These are phyloP conservation scores for Oryzias woworae DNA, from an alignment of 2,113 vertebrate genomes.

Conservation along the genomic window DNA sequence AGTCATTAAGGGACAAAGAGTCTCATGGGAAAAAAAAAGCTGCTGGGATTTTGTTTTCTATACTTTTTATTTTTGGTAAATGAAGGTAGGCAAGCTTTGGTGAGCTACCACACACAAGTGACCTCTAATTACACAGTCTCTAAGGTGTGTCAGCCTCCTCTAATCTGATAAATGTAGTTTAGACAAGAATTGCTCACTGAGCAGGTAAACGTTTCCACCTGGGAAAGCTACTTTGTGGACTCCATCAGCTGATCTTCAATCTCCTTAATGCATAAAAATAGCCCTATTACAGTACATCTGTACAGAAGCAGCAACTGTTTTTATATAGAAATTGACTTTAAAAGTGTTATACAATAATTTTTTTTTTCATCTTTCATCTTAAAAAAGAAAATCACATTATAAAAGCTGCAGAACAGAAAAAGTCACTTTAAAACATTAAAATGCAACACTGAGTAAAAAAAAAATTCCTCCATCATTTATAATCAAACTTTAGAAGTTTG, in stretches of 20 bases:
- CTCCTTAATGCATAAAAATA: background rate
- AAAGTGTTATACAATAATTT: background rate
- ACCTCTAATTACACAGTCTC: conserved; percentile 50
- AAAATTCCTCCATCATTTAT: no score
- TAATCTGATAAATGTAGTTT: conserved; percentile 58
- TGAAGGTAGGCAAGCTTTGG: conserved; percentile 17
- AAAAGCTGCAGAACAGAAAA: no score
- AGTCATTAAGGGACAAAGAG: conserved; percentile 18
- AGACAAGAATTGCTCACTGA: conserved; percentile 37
- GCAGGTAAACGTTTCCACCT: conserved; percentile 57
- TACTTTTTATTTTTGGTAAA: background rate
- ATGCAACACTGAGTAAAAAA: no score
- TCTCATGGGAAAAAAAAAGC: conserved; percentile 45
- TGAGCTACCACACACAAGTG: conserved; percentile 32
- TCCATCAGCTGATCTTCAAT: conserved; percentile 13
- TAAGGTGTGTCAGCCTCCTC: conserved; percentile 43
- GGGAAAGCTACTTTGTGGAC: conserved; percentile 31
- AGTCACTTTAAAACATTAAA: no score
- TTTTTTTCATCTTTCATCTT: no score
- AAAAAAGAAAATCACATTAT: no score
- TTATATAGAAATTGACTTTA: no score
- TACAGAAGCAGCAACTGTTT: background rate
- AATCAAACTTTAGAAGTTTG: no score
- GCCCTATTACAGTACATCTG: background rate
- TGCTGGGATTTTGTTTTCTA: background rate